phyloP scores from a whole-genome alignment of 2,113 vertebrate species.

The Pavo muticus region DNA sequence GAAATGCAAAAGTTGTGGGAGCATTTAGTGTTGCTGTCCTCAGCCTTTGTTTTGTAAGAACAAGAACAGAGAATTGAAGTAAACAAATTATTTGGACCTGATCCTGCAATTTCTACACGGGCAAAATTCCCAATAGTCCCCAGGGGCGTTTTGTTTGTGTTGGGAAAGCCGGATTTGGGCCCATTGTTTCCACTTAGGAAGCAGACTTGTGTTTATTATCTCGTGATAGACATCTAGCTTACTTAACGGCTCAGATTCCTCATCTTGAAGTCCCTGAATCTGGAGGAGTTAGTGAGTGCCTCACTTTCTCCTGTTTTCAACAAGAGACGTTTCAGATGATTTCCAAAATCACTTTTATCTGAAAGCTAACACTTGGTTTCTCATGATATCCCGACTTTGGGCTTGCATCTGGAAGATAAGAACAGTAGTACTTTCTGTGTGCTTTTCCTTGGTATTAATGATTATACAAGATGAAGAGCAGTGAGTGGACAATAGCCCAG shows the following conservation, averaged over 20 bases:
- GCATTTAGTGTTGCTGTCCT: slow-evolving; percentile 49
- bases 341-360: not conserved
- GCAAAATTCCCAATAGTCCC: slow-evolving; percentile 57
- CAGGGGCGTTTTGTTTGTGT: slow-evolving; percentile 57
- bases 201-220: slow-evolving; percentile 54
- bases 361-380: not conserved
- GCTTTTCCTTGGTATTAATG: not conserved
- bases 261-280: not conserved
- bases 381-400: not conserved
- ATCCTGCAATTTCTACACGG: slow-evolving; percentile 60
- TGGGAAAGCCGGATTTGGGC: slow-evolving; percentile 53
- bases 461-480: not conserved
- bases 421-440: not conserved
- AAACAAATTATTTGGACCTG: slow-evolving; percentile 68
- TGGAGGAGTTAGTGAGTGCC: not conserved
- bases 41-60: slow-evolving; percentile 64
- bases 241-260: slow-evolving; percentile 22
- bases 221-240: not conserved
- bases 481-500: not conserved
- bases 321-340: not conserved
- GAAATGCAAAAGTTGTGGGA: slow-evolving; percentile 57
- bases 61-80: slow-evolving; percentile 57
- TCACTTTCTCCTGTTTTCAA: not conserved
- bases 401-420: not conserved
- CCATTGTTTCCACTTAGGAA: slow-evolving; percentile 65